Base-by-base conservation (phyloP, 1,140 invertebrate species). In the Saccostrea cuccullata region DNA sequence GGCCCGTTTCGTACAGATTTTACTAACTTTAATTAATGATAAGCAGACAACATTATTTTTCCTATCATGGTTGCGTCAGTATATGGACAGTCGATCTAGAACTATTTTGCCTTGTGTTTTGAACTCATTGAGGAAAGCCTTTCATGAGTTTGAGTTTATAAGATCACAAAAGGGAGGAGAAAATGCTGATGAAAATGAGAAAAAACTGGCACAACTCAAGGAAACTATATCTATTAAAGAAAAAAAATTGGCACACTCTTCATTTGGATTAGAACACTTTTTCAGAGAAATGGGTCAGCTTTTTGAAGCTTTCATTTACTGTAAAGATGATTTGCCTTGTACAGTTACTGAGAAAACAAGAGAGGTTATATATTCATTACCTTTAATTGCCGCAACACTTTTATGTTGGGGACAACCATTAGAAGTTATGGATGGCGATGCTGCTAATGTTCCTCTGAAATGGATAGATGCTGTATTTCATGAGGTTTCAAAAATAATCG, bases 351-450 rank as follows among this genome's bases (percentile, higher is more conserved):
- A 0, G 0, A 55, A 84, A 55, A 55, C 30, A 0, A 47, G n/a
- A 13, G 4, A 55, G 1, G 17, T 84, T 1, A 2, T 64, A 23
- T 0, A 55, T 3, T 20, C 4, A 17, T 70, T 84, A 26, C 56
- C 87, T 11, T 47, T 6, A 36, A n/a, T 84, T 70, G 82, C 40
- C 8, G 87, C 87, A 84, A 84, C 70, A 56, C 47, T 84, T 0
- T 26, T 87, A 0, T 12, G 26, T 13, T 26, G 20, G 13, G 87
- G 87, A 6, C 60, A 84, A 20, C 82, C 87, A 20, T 23, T 87
- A n/a, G 87, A 87, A 36, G n/a, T 87, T 2, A 87, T 87, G 87
- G 87, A 87, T 70, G 87, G 87, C 20, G 82, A 87, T 84, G 60
- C 64, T 55, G 87, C 87, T 6, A 84, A 67, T 55, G 87, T 87